These are phyloP conservation scores for Drosophila teissieri DNA, from an alignment of 1,140 invertebrate genomes.

Conservation along the genomic window DNA sequence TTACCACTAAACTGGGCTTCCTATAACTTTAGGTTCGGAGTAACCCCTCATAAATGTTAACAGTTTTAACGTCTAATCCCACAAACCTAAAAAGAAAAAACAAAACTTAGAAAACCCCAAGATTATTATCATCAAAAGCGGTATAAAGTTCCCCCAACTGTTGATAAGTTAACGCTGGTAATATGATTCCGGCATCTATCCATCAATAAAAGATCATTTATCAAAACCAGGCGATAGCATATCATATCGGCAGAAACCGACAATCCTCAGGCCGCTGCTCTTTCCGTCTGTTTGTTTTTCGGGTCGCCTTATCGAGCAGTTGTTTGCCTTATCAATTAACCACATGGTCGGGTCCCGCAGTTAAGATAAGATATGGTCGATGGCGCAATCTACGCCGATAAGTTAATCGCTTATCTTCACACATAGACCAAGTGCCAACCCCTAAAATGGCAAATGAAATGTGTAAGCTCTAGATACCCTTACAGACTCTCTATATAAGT, in stretches of 20 bases:
- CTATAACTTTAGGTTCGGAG: neutral
- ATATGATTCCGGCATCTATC: slow-evolving; percentile 32
- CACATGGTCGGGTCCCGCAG: slow-evolving; percentile 39
- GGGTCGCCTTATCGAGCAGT: slow-evolving; percentile 55
- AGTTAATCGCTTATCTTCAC: slow-evolving; percentile 26
- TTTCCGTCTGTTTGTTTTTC: slow-evolving; percentile 27
- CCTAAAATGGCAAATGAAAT: slow-evolving; percentile 4
- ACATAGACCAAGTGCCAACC: slow-evolving; percentile 5
- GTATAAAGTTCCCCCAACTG: slow-evolving; percentile 1
- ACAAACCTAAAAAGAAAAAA: neutral
- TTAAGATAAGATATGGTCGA: slow-evolving; percentile 54
- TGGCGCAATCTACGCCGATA: slow-evolving; percentile 38
- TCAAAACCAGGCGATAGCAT: slow-evolving; percentile 21
- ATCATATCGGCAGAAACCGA: slow-evolving; percentile 20
- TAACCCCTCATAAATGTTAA: neutral
- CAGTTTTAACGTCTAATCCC: neutral
- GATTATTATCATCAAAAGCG: neutral
- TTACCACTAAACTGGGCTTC: neutral
- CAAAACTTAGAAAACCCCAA: neutral
- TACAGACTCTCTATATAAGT: neutral
- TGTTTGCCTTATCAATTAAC: slow-evolving; percentile 42
- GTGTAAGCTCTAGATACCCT: slow-evolving; percentile 13
- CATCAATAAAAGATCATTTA: slow-evolving; percentile 42
- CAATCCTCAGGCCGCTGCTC: neutral
- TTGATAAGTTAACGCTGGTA: slow-evolving; percentile 9